Evolutionary conservation across 2,113 vertebrate genomes (phyloP).

Genomic region (Taxidea taxus): DNA sequence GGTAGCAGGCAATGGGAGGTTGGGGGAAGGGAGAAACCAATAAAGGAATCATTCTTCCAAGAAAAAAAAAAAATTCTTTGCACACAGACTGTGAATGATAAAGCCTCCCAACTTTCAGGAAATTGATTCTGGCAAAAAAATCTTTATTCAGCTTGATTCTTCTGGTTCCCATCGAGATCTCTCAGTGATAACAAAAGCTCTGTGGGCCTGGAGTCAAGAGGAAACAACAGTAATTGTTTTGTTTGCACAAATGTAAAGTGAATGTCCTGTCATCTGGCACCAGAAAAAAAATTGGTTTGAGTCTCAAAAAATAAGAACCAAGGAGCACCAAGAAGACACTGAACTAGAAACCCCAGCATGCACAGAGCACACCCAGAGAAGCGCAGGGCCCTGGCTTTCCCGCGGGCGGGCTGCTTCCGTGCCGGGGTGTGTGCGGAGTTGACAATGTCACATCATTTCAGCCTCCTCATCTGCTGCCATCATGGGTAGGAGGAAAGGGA

Average conservation of each 20-base stretch:
- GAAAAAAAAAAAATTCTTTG: neutral
- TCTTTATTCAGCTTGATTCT: neutral
- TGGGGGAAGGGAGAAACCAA: neutral
- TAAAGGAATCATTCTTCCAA: neutral
- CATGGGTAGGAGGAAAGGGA: neutral
- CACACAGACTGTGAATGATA: neutral
- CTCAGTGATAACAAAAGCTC: neutral
- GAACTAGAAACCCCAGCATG: rapidly evolving
- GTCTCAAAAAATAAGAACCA: neutral
- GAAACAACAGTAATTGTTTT: neutral
- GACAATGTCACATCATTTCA: neutral
- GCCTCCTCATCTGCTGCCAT: neutral
- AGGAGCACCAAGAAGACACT: neutral
- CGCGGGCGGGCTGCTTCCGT: rapidly evolving
- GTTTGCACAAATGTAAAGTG: neutral
- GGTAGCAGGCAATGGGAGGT: neutral
- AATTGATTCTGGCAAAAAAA: neutral
- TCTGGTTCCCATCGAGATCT: neutral
- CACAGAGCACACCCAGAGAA: too few relatives aligned
- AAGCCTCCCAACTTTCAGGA: neutral
- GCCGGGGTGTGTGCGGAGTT: neutral
- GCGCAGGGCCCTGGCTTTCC: neutral
- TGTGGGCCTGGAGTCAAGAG: neutral
- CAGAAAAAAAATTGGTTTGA: neutral
- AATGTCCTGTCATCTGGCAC: neutral